Conservation (phyloP, 1,140 invertebrate species). For the Papilio dardanus region DNA sequence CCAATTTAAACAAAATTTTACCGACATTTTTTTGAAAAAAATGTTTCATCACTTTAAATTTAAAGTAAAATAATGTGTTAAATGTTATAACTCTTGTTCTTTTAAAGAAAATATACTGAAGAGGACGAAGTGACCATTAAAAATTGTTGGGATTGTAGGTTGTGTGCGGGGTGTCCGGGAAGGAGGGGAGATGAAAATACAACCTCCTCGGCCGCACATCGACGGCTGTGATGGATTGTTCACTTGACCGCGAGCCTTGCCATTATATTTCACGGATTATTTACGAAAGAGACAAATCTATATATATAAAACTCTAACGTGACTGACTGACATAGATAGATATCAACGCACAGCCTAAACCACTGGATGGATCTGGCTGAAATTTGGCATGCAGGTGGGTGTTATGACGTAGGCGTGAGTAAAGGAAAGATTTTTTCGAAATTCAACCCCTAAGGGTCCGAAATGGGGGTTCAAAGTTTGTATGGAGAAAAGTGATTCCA, state of each 20-base stretch:
- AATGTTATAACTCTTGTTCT: neutral
- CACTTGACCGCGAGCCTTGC: neutral
- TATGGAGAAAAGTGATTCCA: too few species aligned
- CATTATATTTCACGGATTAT: conserved; percentile 23
- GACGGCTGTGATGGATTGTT: conserved; percentile 29
- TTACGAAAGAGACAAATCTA: conserved; percentile 22
- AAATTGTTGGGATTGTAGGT: neutral
- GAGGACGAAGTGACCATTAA: neutral
- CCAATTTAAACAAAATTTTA: neutral
- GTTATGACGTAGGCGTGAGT: too few species aligned
- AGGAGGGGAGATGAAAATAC: neutral
- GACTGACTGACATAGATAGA: too few species aligned
- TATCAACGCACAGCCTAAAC: too few species aligned
- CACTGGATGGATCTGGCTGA: too few species aligned
- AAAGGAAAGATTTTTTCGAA: too few species aligned
- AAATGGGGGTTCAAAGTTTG: too few species aligned
- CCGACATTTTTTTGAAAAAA: neutral
- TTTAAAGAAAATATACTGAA: conserved; percentile 13
- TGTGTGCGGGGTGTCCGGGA: neutral
- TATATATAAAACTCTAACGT: too few species aligned
- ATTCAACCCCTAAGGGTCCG: neutral
- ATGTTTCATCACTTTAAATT: neutral
- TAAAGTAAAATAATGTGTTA: neutral
- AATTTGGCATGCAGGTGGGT: too few species aligned
- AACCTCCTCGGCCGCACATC: conserved; percentile 8